Conservation (phyloP, 2,113 vertebrate species). For the Thalassoma bifasciatum region DNA sequence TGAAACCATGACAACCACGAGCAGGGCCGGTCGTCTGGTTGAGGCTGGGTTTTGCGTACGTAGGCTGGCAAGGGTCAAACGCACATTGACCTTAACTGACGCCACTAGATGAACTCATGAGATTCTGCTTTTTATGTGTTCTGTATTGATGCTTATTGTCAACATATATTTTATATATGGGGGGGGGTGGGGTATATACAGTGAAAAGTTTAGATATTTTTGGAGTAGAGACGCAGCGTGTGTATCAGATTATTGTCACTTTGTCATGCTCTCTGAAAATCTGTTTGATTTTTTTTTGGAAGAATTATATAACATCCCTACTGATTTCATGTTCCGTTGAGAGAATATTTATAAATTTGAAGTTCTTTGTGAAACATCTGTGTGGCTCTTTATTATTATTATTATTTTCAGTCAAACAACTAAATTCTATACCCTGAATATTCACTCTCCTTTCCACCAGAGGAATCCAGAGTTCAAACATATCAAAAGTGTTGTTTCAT, state of each 20-base stretch:
- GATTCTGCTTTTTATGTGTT: conserved; percentile 70
- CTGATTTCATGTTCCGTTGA: conserved; percentile 83
- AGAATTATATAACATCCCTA: conserved; percentile 77
- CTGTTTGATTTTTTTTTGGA: conserved; percentile 61
- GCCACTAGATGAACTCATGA: conserved; percentile 57
- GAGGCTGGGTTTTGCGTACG: background rate
- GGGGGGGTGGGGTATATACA: conserved; percentile 44
- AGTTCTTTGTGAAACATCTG: conserved; percentile 77
- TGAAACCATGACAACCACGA: conserved; percentile 33
- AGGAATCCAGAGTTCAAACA: too few species aligned
- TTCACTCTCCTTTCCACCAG: too few species aligned
- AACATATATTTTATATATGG: conserved; percentile 82
- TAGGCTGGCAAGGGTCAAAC: conserved; percentile 38
- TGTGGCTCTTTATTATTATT: conserved; percentile 57
- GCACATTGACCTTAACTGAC: conserved; percentile 32
- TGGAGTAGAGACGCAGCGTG: conserved; percentile 76
- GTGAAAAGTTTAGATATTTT: conserved; percentile 79
- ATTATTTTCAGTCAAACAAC: too few species aligned
- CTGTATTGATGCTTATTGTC: conserved; percentile 75
- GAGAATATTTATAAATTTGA: conserved; percentile 84
- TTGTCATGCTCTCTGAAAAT: conserved; percentile 78
- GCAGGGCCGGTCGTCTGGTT: conserved; percentile 24
- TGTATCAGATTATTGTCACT: conserved; percentile 78
- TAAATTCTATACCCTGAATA: too few species aligned
- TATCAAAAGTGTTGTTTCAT: too few species aligned